Base-by-base conservation (phyloP, 1,140 invertebrate genomes). In the Eriocheir sinensis region DNA sequence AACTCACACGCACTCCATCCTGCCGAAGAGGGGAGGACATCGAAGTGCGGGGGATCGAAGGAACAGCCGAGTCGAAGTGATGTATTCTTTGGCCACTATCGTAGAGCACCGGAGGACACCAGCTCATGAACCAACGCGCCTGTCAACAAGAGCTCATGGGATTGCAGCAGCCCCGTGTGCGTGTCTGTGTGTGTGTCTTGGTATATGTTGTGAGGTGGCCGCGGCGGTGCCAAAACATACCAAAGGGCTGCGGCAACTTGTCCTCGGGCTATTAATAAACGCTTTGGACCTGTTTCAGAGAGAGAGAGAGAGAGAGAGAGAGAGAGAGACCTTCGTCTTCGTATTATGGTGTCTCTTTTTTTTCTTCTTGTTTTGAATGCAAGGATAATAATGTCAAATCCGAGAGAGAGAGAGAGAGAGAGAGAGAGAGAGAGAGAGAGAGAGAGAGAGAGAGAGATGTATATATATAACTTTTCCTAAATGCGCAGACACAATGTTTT, bases 391-490 rank as follows among this genome's bases (percentile, higher is more conserved):
- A n/a, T n/a, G n/a, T n/a, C n/a, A n/a, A n/a, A n/a, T n/a, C n/a
- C n/a, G 85, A 88, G 85, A 88, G 85, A 88, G 85, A 88, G 85
- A 88, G 85, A 88, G 85, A 88, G 85, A 88, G 85, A 88, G 85
- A 88, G 85, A 88, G 85, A 88, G 85, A 88, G 85, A 88, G 85
- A 88, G 85, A 88, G 85, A 36, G 85, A 36, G 85, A 8, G 32
- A 6, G 85, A 88, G 32, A 34, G 32, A 86, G 32, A 86, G 27
- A 86, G 32, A 86, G 21, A 30, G 32, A 17, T 86, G 34, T 4
- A 36, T 34, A 40, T 21, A 86, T 17, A 86, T 86, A 17, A 21
- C 0, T n/a, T 38, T n/a, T n/a, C n/a, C n/a, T n/a, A n/a, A n/a
- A n/a, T n/a, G n/a, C n/a, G n/a, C n/a, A n/a, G 85, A 27, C 40